A percentile compares a stretch with the other conserved stretches of the same genome.
Evolutionary conservation across 2,113 vertebrate genomes (phyloP).

Genomic region (Proteles cristata): DNA sequence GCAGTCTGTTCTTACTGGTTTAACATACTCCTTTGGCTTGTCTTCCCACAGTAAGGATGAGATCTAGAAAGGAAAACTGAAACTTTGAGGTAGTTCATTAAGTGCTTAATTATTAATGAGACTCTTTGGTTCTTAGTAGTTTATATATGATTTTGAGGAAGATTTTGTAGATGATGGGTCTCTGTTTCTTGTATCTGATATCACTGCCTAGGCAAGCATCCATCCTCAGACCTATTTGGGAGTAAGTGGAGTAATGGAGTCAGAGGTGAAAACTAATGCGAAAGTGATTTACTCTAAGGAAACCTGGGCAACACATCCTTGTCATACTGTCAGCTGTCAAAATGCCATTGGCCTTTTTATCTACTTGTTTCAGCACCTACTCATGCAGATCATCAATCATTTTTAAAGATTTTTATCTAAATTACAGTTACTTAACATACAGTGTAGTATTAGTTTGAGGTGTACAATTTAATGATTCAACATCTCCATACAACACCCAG

Average conservation of each 20-base stretch:
- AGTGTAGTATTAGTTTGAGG: neutral
- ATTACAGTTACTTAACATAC: neutral
- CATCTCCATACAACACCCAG: neutral
- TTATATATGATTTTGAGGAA: conserved; percentile 16
- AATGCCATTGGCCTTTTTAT: conserved; percentile 77
- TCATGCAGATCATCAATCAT: conserved; percentile 81
- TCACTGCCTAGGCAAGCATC: conserved; percentile 46
- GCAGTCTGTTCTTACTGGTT: neutral
- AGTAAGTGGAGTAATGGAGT: conserved; percentile 34
- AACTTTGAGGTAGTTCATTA: conserved; percentile 46
- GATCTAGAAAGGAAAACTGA: neutral
- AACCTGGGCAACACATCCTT: conserved; percentile 77
- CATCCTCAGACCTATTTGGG: conserved; percentile 29
- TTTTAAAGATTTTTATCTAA: neutral
- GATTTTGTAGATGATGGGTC: neutral
- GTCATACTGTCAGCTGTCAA: conserved; percentile 82
- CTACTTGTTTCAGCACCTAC: conserved; percentile 80
- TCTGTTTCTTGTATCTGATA: conserved; percentile 12
- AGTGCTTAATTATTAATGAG: conserved; percentile 47
- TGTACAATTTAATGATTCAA: neutral
- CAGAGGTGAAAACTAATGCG: conserved; percentile 79
- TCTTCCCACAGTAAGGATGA: neutral
- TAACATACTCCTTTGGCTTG: neutral
- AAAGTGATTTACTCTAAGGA: conserved; percentile 79
- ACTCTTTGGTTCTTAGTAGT: conserved; percentile 11